Conservation (phyloP, 1,140 invertebrate genomes). For the Apis mellifera region Amel_HAv3.1 CM009932.2:2690001-2690500, state of each 20-base stretch:
- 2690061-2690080: slow-evolving; percentile 57
- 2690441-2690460: slow-evolving; percentile 64
- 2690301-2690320: slow-evolving; percentile 74
- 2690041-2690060: slow-evolving; percentile 56
- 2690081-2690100: slow-evolving; percentile 44
- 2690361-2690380: slow-evolving; percentile 74
- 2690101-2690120: slow-evolving; percentile 50
- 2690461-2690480: slow-evolving; percentile 48
- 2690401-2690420: slow-evolving; percentile 72
- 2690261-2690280: slow-evolving; percentile 55
- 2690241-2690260: slow-evolving; percentile 75
- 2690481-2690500: background rate
- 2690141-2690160: slow-evolving; percentile 49
- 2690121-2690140: slow-evolving; percentile 8
- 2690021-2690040: no score
- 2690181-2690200: slow-evolving; percentile 82
- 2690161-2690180: slow-evolving; percentile 75
- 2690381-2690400: slow-evolving; percentile 69
- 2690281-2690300: slow-evolving; percentile 25
- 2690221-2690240: slow-evolving; percentile 81
- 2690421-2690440: slow-evolving; percentile 64
- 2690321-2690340: slow-evolving; percentile 82
- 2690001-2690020: no score
- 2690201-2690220: slow-evolving; percentile 83
- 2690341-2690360: slow-evolving; percentile 80